These are phyloP conservation scores for Luperina nickerlii DNA, from an alignment of 2,888 invertebrate species.

Conservation along the genomic window DNA sequence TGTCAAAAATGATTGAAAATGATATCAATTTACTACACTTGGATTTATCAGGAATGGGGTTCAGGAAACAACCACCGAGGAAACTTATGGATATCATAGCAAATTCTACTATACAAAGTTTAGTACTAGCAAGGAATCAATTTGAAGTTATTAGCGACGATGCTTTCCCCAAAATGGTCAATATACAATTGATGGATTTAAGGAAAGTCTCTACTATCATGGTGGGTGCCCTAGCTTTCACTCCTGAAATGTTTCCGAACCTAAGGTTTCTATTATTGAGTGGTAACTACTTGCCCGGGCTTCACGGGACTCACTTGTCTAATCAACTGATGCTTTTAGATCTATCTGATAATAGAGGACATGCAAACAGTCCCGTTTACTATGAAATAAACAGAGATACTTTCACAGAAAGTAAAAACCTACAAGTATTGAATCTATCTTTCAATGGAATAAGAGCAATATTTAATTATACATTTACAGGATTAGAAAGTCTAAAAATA, in stretches of 20 bases:
- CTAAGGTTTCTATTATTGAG: constrained; percentile 87
- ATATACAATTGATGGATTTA: constrained; percentile 89
- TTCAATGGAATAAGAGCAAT: constrained; percentile 89
- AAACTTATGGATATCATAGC: constrained; percentile 87
- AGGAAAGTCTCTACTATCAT: constrained; percentile 86
- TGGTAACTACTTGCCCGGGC: constrained; percentile 88
- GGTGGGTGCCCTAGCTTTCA: constrained; percentile 87
- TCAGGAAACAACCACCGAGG: constrained; percentile 87
- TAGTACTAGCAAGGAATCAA: constrained; percentile 89
- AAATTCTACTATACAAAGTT: constrained; percentile 84
- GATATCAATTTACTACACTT: constrained; percentile 85
- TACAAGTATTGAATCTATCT: constrained; percentile 88
- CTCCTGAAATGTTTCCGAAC: constrained; percentile 85
- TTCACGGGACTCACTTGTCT: constrained; percentile 88
- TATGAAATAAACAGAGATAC: constrained; percentile 88
- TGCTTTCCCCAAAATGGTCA: constrained; percentile 90
- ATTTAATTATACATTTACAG: constrained; percentile 87
- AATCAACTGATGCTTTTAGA: constrained; percentile 87
- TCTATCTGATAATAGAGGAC: constrained; percentile 88
- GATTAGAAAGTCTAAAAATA: constrained; percentile 85
- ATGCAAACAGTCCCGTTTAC: constrained; percentile 82
- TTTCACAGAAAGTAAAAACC: constrained; percentile 85
- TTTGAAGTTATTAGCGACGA: constrained; percentile 88
- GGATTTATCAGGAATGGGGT: constrained; percentile 89
- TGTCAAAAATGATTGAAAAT: constrained; percentile 77